These are phyloP conservation scores for Triplophysa tibetana DNA, from an alignment of 2,113 vertebrate genomes.

Conservation along the genomic window DNA sequence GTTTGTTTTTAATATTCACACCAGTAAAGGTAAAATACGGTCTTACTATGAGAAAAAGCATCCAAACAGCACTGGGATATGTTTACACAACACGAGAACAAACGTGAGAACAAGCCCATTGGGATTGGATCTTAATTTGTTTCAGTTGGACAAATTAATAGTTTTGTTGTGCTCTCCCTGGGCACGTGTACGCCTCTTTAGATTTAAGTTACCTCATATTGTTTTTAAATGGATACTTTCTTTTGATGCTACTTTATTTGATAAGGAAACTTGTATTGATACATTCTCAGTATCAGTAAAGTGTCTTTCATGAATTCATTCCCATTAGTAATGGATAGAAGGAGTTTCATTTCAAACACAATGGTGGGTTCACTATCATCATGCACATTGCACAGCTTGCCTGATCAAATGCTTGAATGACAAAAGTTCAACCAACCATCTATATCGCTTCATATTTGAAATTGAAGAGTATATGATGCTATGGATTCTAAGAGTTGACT, in stretches of 20 bases:
- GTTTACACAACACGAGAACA: background rate
- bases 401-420: constrained; percentile 12
- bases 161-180: background rate
- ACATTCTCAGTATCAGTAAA: background rate
- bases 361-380: background rate
- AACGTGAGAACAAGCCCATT: background rate
- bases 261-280: background rate
- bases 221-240: background rate
- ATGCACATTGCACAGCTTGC: background rate
- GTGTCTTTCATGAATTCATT: background rate
- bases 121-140: constrained; percentile 15
- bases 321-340: background rate
- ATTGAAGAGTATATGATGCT: background rate
- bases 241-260: no score
- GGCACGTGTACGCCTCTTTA: background rate
- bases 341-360: background rate
- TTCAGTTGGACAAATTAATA: constrained; percentile 15
- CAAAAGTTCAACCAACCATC: background rate
- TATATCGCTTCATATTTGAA: background rate
- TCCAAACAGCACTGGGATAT: background rate
- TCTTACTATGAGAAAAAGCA: background rate
- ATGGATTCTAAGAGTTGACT: background rate
- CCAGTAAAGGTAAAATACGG: background rate
- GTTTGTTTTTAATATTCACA: background rate
- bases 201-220: background rate